Conservation (phyloP, 2,797 vertebrate genomes). For the Catostomus latipinnis region DNA sequence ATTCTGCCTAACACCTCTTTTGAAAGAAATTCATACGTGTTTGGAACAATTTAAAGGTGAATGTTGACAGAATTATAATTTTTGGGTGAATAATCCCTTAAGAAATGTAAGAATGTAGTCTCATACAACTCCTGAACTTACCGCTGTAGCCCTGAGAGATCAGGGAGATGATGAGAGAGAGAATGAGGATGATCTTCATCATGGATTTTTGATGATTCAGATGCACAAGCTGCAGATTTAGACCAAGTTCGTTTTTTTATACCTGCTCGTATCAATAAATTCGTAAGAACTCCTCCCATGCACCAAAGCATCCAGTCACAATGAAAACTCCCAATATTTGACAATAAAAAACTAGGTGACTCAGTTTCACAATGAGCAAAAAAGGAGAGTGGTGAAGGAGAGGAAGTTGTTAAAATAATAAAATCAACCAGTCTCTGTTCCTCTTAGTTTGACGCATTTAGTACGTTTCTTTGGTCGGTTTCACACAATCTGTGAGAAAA, state of each 20-base stretch:
- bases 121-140: conserved; percentile 62
- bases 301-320: conserved; percentile 4
- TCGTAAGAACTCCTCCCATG: conserved; percentile 30
- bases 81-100: background rate
- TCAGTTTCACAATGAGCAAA: background rate
- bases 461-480: background rate
- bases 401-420: background rate
- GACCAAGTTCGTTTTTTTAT: conserved; percentile 63
- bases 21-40: too few species aligned
- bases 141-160: conserved; percentile 69
- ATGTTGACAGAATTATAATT: too few species aligned
- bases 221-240: conserved; percentile 45
- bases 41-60: too few species aligned
- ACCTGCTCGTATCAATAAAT: conserved; percentile 50
- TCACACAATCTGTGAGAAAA: background rate
- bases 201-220: conserved; percentile 44
- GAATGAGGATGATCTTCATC: conserved; percentile 69
- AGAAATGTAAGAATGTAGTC: background rate
- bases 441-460: background rate
- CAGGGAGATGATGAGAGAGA: conserved; percentile 68
- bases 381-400: background rate
- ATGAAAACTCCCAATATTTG: background rate
- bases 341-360: background rate
- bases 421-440: background rate
- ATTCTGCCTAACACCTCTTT: too few species aligned